Evolutionary conservation across 2,888 invertebrate genomes (phyloP).

Genomic region (Tetramorium bicarinatum): DNA sequence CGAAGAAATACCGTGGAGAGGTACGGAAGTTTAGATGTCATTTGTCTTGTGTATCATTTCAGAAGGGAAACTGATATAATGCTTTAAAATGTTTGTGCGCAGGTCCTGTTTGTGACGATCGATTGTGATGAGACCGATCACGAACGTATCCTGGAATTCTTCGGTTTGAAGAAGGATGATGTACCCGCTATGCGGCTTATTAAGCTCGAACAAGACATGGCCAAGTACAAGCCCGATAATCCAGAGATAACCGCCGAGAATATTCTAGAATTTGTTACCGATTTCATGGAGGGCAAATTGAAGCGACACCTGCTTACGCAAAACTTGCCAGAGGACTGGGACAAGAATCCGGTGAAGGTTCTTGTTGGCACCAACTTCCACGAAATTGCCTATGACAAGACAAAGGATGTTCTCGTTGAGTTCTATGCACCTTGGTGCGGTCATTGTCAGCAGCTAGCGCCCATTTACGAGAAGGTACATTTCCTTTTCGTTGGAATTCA

Average conservation of each 20-base stretch:
- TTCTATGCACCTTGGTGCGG: conserved; percentile 99
- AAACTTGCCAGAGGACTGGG: conserved; percentile 98
- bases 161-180: conserved; percentile 98
- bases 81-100: conserved; percentile 39
- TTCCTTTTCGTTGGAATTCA: conserved; percentile 2
- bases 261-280: conserved; percentile 93
- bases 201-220: conserved; percentile 98
- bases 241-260: conserved; percentile 91
- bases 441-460: conserved; percentile 98
- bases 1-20: conserved; percentile 96
- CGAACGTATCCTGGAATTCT: conserved; percentile 99
- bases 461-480: conserved; percentile 94
- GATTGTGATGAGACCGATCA: conserved; percentile 98
- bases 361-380: conserved; percentile 99
- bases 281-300: conserved; percentile 96
- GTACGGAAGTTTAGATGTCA: conserved; percentile 79
- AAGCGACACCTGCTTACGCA: conserved; percentile 98
- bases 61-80: background rate
- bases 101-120: conserved; percentile 97
- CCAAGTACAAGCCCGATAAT: conserved; percentile 97
- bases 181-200: conserved; percentile 96
- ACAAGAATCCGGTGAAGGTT: conserved; percentile 96
- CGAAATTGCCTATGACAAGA: conserved; percentile 94
- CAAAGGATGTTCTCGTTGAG: conserved; percentile 98
- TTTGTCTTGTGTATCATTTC: background rate